Evolutionary conservation across 1,140 invertebrate species (phyloP), one percentile per base, ranked within the genome.

Genomic region (Lepidurus apus): DNA sequence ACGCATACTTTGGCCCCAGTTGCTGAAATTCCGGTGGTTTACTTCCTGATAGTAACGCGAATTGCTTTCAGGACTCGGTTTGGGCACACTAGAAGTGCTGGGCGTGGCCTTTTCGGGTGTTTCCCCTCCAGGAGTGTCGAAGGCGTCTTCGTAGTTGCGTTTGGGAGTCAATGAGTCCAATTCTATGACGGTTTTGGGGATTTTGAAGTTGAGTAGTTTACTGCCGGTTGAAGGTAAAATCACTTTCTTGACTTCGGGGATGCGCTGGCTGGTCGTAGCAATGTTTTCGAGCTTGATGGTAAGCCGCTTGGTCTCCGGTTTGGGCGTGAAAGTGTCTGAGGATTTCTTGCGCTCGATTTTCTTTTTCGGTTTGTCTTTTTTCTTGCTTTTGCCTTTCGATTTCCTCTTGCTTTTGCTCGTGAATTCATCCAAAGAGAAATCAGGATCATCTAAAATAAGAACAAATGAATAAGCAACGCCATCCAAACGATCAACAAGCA

Each of bases 31-130:
- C 1, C 53, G 53, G 13, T 21, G 53, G 53, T 65, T 65, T 13
- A 65, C 53, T 65, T 65, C 53, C 13, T 65, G 53, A 21, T 65
- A 65, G 53, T 65, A 21, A 11, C 53, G 53, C 21, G 21, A 17
- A 65, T 65, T 65, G 8, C 53, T 65, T 65, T 7, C 8, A 17
- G 53, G 5, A 17, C 86, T 86, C 17, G 76, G 11, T n/a, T 77
- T 43, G 34, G 17, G 17, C 4, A 17, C n/a, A 3, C 17, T 17
- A 1, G 53, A 65, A 21, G 53, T 65, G 7, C 53, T 21, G 13
- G 53, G 53, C 8, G 53, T 21, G 13, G 17, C n/a, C 53, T n/a
- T 7, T 65, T 13, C 17, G 17, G 53, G 21, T 17, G 13, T n/a
- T 17, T 13, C 21, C 10, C 17, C 7, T 13, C 6, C 53, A 65